Evolutionary conservation across 2,113 vertebrate genomes (phyloP).

Genomic region (Syngnathus typhle): DNA sequence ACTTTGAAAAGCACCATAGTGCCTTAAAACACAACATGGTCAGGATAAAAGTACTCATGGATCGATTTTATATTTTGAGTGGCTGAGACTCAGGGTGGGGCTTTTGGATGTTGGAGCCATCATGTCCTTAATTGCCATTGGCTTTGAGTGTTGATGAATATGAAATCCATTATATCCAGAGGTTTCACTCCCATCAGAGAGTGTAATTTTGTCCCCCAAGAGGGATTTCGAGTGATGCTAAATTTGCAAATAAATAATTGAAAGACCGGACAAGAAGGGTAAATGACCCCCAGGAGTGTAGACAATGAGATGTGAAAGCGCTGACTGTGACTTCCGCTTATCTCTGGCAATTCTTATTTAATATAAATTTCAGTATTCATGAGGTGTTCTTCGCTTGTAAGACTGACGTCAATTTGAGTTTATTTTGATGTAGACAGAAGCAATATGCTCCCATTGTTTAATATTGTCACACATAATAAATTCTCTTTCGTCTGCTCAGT

Average conservation of each 20-base stretch:
- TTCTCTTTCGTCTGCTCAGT: slow-evolving; percentile 5
- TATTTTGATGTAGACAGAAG: slow-evolving; percentile 17
- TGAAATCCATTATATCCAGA: slow-evolving; percentile 44
- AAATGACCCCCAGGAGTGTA: slow-evolving; percentile 51
- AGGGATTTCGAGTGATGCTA: slow-evolving; percentile 48
- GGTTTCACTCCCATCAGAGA: slow-evolving; percentile 52
- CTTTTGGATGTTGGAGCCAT: slow-evolving; percentile 43
- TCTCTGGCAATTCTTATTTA: slow-evolving; percentile 31
- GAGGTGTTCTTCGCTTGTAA: slow-evolving; percentile 6
- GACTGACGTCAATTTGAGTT: slow-evolving; percentile 10
- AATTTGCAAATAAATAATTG: slow-evolving; percentile 68
- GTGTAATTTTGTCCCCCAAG: slow-evolving; percentile 50
- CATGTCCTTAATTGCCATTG: slow-evolving; percentile 53
- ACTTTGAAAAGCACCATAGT: neutral
- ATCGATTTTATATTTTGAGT: slow-evolving; percentile 30
- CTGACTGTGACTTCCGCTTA: slow-evolving; percentile 20
- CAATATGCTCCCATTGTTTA: slow-evolving; percentile 17
- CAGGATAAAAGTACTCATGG: neutral
- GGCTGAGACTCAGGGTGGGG: slow-evolving; percentile 19
- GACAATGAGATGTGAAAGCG: slow-evolving; percentile 19
- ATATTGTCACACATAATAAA: slow-evolving; percentile 12
- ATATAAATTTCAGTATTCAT: slow-evolving; percentile 35
- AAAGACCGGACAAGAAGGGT: slow-evolving; percentile 44
- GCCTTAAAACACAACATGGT: slow-evolving; percentile 13
- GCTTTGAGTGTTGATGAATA: slow-evolving; percentile 51